Evolutionary conservation across 1,140 invertebrate species (phyloP).

Genomic region (Arctopsyche grandis): DNA sequence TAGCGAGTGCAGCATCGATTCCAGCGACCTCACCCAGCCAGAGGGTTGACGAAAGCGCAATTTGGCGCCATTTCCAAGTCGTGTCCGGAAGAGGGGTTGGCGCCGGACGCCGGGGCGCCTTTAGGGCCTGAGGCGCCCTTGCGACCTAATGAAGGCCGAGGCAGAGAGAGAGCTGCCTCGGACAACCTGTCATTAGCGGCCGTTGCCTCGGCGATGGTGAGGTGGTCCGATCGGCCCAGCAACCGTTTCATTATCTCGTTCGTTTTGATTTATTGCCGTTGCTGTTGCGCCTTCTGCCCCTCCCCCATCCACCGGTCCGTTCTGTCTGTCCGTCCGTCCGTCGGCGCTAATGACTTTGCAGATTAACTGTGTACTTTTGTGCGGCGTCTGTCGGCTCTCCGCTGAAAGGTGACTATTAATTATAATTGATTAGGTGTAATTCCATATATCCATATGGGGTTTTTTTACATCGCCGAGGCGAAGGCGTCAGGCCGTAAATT

Average conservation of each 20-base stretch:
- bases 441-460: slow-evolving; percentile 40
- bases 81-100: neutral
- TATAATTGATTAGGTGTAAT: slow-evolving; percentile 53
- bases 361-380: slow-evolving; percentile 45
- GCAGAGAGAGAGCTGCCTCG: neutral
- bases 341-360: slow-evolving; percentile 42
- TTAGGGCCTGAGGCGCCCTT: neutral
- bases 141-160: slow-evolving; percentile 12
- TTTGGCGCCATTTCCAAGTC: no score
- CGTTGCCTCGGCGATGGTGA: slow-evolving; percentile 15
- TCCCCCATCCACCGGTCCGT: neutral
- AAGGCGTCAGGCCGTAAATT: neutral
- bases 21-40: no score
- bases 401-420: slow-evolving; percentile 51
- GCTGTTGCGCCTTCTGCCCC: neutral
- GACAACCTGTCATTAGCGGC: slow-evolving; percentile 27
- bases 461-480: slow-evolving; percentile 17
- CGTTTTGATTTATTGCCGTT: slow-evolving; percentile 38
- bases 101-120: slow-evolving; percentile 15
- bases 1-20: no score
- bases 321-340: neutral
- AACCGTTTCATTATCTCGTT: slow-evolving; percentile 43
- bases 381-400: slow-evolving; percentile 42
- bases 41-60: no score
- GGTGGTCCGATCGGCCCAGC: slow-evolving; percentile 29